A percentile compares a stretch with the other conserved stretches of the same genome.
These are phyloP conservation scores for Ooceraea biroi DNA, from an alignment of 1,140 invertebrate species.

Conservation along the genomic window DNA sequence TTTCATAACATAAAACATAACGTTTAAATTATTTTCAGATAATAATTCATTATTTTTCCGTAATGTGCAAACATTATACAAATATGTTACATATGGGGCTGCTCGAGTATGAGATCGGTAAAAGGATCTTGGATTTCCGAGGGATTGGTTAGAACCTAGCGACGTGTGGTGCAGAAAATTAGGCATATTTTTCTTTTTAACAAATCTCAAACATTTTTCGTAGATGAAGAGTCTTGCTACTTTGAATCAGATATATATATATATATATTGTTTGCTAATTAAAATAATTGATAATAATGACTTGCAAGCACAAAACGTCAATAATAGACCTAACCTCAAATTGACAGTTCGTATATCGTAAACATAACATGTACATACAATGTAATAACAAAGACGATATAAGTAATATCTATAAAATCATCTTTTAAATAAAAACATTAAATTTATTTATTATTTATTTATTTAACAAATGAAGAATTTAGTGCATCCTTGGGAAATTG, in stretches of 20 bases:
- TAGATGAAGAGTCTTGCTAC: not conserved
- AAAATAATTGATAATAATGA: slow-evolving; percentile 5
- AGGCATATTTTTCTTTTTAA: not conserved
- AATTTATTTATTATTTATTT: too few relatives aligned
- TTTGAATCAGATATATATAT: slow-evolving; percentile 4
- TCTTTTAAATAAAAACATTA: too few relatives aligned
- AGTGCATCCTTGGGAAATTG: not conserved
- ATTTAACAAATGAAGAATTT: too few relatives aligned
- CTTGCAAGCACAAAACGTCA: not conserved
- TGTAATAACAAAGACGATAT: not conserved
- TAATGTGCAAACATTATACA: not conserved
- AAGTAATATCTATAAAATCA: slow-evolving; percentile 5
- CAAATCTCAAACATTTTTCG: not conserved
- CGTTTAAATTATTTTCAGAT: too few relatives aligned
- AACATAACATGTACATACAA: not conserved
- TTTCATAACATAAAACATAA: slow-evolving; percentile 10
- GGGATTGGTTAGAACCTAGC: slow-evolving; percentile 4
- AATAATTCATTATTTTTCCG: not conserved
- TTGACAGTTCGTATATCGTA: slow-evolving; percentile 2
- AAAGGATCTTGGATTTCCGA: not conserved
- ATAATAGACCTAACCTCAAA: slow-evolving; percentile 27
- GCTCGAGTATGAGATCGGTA: not conserved
- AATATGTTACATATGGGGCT: not conserved
- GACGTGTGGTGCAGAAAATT: not conserved
- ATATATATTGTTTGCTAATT: not conserved